These are phyloP conservation scores for Brachyhypopomus gauderio DNA, from an alignment of 2,113 vertebrate genomes.

Conservation along the genomic window DNA sequence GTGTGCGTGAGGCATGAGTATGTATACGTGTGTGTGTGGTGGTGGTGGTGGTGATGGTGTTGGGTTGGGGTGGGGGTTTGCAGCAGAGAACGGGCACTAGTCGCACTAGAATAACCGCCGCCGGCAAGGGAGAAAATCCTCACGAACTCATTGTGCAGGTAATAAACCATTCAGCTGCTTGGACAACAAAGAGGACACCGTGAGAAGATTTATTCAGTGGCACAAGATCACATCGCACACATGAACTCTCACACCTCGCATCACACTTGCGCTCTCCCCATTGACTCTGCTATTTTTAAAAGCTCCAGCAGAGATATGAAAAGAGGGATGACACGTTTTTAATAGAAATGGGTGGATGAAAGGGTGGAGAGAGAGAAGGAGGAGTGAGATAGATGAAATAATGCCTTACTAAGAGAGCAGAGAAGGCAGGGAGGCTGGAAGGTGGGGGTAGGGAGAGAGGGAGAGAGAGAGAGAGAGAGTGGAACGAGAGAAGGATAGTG, in stretches of 20 bases:
- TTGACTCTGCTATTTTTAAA: slow-evolving; percentile 48
- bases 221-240: slow-evolving; percentile 27
- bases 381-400: background rate
- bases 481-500: too few relatives aligned
- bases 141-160: slow-evolving; percentile 22
- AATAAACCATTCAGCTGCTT: slow-evolving; percentile 41
- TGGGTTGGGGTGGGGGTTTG: background rate
- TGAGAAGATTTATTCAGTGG: slow-evolving; percentile 45
- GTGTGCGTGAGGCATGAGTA: background rate
- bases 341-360: slow-evolving; percentile 42
- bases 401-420: too few relatives aligned
- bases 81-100: slow-evolving; percentile 3
- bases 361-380: slow-evolving; percentile 35
- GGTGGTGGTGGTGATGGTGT: background rate
- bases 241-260: slow-evolving; percentile 21
- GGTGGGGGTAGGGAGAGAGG: too few relatives aligned
- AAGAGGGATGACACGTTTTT: slow-evolving; percentile 42
- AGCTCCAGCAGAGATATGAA: slow-evolving; percentile 43
- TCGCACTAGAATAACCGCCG: slow-evolving; percentile 38
- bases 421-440: too few relatives aligned
- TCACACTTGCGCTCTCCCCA: slow-evolving; percentile 4
- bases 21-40: background rate
- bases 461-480: too few relatives aligned
- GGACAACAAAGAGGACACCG: slow-evolving; percentile 42
- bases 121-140: slow-evolving; percentile 17